Percentiles rank a stretch among this genome's conserved stretches.
Conservation (phyloP, 2,888 invertebrate species). For the Crematogaster levior region DNA sequence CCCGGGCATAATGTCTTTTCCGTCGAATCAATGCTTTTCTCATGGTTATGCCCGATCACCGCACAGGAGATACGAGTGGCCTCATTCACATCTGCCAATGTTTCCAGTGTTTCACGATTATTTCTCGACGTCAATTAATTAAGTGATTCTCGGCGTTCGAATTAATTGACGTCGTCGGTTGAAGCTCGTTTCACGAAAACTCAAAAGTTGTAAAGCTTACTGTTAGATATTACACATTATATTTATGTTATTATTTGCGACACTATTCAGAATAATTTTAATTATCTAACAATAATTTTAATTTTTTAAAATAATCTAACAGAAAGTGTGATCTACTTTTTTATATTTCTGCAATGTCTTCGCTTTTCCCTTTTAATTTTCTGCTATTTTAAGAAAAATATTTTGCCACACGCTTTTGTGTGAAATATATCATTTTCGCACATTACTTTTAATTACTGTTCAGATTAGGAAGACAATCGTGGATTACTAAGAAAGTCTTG, state of each 20-base stretch:
- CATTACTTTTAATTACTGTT: neutral
- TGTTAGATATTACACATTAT: neutral
- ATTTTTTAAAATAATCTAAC: too few species aligned
- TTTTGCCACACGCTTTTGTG: too few species aligned
- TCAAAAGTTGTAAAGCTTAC: neutral
- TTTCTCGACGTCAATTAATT: neutral
- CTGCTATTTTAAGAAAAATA: neutral
- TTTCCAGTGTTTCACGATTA: neutral
- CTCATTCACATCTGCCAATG: neutral
- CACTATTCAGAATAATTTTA: neutral
- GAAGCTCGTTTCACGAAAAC: neutral
- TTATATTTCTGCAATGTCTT: neutral
- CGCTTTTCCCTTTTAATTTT: neutral
- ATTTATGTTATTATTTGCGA: too few species aligned
- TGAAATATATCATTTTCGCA: neutral
- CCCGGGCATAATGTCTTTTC: conserved; percentile 33
- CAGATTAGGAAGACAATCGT: neutral
- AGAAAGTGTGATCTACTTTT: neutral
- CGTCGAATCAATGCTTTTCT: conserved; percentile 46
- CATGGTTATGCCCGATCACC: neutral
- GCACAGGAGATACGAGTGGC: neutral
- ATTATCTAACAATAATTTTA: neutral
- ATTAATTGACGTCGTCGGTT: conserved; percentile 19
- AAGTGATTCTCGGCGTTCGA: conserved; percentile 18
- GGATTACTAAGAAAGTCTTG: neutral